Evolutionary conservation across 2,113 vertebrate species (phyloP), one percentile per base, ranked within the genome.

Genomic region (Laticauda laticaudata): DNA sequence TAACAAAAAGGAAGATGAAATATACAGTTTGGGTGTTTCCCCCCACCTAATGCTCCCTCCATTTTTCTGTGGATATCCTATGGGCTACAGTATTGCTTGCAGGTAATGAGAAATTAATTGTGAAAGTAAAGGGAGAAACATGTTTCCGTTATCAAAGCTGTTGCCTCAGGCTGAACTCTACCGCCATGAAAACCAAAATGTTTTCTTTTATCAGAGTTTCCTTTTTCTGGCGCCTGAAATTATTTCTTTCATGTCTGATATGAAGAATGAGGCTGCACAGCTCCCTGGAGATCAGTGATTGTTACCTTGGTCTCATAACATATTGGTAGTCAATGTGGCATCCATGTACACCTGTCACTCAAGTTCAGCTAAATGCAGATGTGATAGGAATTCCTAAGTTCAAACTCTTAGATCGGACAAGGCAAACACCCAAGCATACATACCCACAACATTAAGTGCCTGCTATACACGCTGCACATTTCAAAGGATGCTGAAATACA

Each of bases 291-390:
- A 98, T 96, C 91, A 95, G 87, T 86, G 94, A 97, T 98, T 98
- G 98, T 98, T 98, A 97, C 98, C 96, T 95, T 95, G 97, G 97
- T 98, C 97, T 98, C 98, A 95, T 93, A 98, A 98, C 98, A 98
- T 97, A 98, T 97, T 98, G 98, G 98, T 97, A 97, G 97, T 96
- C 95, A 85, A 96, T 96, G 98, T 97, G 97, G 96, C 97, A 96
- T 96, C 97, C 97, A 87, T 97, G 98, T 98, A 97, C 98, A 98
- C 97, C 98, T 98, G 98, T 98, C 98, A 98, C 95, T 98, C 98
- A 98, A 95, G 96, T 14, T 87, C 93, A 93, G 92, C 24, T 18
- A 91, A 26, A 97, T 96, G 95, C 97, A 97, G 96, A 97, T 96
- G 97, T 92, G 95, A 92, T 89, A 95, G 1, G 12, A 90, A 94